These are phyloP conservation scores for Ramphastos sulfuratus DNA, from an alignment of 2,113 vertebrate species.

Conservation along the genomic window DNA sequence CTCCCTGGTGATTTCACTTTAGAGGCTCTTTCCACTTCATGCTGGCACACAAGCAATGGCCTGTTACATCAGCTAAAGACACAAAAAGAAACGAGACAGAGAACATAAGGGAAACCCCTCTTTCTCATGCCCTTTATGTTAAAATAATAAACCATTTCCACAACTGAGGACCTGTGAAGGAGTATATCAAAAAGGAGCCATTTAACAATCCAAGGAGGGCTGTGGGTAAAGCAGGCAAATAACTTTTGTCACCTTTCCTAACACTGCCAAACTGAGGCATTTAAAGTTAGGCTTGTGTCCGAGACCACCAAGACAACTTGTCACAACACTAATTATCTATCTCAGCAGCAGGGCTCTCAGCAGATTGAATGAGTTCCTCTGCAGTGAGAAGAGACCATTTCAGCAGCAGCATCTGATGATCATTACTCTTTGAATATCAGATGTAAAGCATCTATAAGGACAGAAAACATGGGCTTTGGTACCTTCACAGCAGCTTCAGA, in stretches of 20 bases:
- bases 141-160: background rate
- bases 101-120: background rate
- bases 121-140: background rate
- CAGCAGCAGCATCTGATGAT: background rate
- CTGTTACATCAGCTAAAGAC: background rate
- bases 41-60: background rate
- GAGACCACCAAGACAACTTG: background rate
- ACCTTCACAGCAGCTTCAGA: background rate
- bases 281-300: conserved; percentile 36
- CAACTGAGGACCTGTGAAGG: background rate
- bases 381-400: background rate
- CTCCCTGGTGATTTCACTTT: background rate
- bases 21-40: background rate
- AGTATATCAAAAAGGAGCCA: background rate
- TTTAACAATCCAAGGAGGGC: conserved; percentile 12
- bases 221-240: conserved; percentile 6
- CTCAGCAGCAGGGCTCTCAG: conserved; percentile 33
- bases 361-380: conserved; percentile 16
- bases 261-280: conserved; percentile 25
- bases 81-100: background rate
- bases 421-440: background rate
- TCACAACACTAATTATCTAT: conserved; percentile 58
- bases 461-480: background rate
- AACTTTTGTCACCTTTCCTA: conserved; percentile 56
- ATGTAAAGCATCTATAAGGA: background rate